Evolutionary conservation across 2,113 vertebrate species (phyloP).

Genomic region (Chiloscyllium plagiosum): DNA sequence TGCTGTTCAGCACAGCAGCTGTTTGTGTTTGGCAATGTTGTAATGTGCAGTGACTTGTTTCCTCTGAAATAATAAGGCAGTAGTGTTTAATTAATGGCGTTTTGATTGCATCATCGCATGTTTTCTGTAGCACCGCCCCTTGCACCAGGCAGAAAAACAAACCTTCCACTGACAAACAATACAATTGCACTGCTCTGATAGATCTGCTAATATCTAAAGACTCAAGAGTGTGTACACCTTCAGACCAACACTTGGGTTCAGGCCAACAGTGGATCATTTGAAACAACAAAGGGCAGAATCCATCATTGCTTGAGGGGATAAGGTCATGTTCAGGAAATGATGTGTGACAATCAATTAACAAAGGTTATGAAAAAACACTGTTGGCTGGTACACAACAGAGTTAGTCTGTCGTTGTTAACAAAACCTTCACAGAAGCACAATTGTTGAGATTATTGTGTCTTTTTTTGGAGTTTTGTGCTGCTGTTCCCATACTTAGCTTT

Average conservation of each 20-base stretch:
- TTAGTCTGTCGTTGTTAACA: not conserved
- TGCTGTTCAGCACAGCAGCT: not conserved
- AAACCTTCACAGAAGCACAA: not conserved
- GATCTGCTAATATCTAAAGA: not conserved
- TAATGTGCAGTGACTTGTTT: not conserved
- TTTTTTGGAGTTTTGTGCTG: too few relatives aligned
- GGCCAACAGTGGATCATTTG: constrained; percentile 17
- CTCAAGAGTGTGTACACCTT: constrained; percentile 2
- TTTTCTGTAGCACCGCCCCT: not conserved
- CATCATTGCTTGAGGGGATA: constrained; percentile 18
- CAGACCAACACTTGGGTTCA: not conserved
- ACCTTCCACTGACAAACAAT: not conserved
- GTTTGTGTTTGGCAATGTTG: not conserved
- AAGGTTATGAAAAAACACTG: not conserved
- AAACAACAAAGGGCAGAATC: not conserved
- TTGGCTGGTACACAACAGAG: not conserved
- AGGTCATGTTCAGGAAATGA: constrained; percentile 40
- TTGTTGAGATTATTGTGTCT: not conserved
- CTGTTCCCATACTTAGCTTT: not conserved
- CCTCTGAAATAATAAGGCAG: not conserved
- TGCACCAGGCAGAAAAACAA: not conserved
- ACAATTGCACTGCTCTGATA: not conserved
- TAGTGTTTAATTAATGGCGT: not conserved
- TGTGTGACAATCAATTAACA: not conserved
- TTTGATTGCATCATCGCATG: not conserved